Evolutionary conservation across 2,797 vertebrate genomes (phyloP).

Genomic region (Strix occidentalis): DNA sequence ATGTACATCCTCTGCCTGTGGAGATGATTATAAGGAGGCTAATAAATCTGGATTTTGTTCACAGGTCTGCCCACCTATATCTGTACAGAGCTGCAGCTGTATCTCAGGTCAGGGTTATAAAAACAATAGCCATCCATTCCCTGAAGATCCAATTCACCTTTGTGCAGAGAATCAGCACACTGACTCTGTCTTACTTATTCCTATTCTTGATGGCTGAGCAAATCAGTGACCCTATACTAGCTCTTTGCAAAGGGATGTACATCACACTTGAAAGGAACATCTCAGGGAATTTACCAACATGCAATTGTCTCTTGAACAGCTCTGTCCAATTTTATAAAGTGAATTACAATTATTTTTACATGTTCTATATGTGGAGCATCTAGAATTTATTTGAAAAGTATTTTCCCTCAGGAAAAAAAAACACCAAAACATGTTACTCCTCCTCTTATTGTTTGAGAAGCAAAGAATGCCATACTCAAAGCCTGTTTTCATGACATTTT

Average conservation of each 20-base stretch:
- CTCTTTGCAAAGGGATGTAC: not conserved
- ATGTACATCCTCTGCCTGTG: not conserved
- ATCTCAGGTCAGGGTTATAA: not conserved
- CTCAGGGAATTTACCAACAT: not conserved
- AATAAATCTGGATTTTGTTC: not conserved
- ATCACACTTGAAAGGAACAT: not conserved
- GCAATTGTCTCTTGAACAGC: not conserved
- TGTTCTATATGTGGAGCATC: not conserved
- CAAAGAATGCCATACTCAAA: not conserved
- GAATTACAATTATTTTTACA: not conserved
- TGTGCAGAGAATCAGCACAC: not conserved
- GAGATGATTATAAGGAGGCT: not conserved
- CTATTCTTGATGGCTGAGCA: not conserved
- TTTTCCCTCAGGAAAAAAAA: not conserved
- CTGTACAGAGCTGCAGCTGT: not conserved
- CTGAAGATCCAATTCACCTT: not conserved
- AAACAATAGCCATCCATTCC: not conserved
- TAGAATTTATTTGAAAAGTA: not conserved
- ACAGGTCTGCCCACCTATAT: not conserved
- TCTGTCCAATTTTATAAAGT: not conserved
- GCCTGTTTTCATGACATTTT: constrained; percentile 1
- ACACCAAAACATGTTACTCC: not conserved
- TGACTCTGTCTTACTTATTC: not conserved
- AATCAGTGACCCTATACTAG: not conserved
- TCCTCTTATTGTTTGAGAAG: not conserved